phyloP scores from a whole-genome alignment of 2,797 vertebrate species.

The Enteromius thamalakanensis region DNA sequence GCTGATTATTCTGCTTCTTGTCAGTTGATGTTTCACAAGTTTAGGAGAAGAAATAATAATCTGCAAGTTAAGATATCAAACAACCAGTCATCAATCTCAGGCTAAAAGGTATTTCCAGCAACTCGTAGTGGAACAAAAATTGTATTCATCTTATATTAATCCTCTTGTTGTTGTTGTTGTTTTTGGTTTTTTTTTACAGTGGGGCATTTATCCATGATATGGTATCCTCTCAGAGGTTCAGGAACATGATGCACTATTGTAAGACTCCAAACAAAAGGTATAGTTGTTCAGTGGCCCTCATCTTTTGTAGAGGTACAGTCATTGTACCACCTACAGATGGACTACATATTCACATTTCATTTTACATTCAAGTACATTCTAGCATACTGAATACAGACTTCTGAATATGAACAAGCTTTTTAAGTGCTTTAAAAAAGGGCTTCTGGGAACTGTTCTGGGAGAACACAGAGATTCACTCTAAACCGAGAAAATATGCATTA shows the following conservation, averaged over 20 bases:
- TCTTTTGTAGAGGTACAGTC: background rate
- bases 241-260: constrained; percentile 23
- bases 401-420: background rate
- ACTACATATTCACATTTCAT: background rate
- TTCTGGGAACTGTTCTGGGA: background rate
- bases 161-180: background rate
- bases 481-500: background rate
- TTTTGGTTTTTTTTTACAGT: background rate
- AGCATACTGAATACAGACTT: background rate
- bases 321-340: constrained; percentile 7
- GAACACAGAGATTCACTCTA: background rate
- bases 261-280: background rate
- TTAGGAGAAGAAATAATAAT: background rate
- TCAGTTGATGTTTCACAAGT: background rate
- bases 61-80: background rate
- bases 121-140: background rate
- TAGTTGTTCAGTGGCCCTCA: background rate
- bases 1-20: background rate
- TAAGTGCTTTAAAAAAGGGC: background rate
- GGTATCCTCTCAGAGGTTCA: constrained; percentile 12
- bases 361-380: constrained; percentile 13
- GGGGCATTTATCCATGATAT: background rate
- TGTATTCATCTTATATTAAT: background rate
- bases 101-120: background rate
- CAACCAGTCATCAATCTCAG: background rate